phyloP scores from a whole-genome alignment of 1,140 invertebrate species.

The Pomacea maculata region DNA sequence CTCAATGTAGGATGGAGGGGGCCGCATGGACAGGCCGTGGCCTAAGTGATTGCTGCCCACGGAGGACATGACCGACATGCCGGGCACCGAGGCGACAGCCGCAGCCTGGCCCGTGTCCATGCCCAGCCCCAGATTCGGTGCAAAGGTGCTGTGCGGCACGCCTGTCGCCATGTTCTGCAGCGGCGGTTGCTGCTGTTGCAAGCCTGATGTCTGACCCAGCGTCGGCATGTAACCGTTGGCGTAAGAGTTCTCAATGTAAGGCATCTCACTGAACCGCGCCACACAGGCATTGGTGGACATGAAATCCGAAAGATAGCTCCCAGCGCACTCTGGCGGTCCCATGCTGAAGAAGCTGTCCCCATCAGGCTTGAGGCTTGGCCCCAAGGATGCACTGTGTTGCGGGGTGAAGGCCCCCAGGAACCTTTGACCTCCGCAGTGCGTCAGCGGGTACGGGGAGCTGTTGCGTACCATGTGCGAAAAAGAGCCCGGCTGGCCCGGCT shows the following conservation, averaged over 20 bases:
- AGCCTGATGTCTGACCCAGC: conserved; percentile 23
- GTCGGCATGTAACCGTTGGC: conserved; percentile 14
- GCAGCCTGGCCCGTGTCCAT: background rate
- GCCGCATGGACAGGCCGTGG: conserved; percentile 34
- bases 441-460: conserved; percentile 60
- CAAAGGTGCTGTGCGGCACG: conserved; percentile 4
- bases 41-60: conserved; percentile 20
- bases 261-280: conserved; percentile 53
- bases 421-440: conserved; percentile 41
- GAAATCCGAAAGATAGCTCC: conserved; percentile 48
- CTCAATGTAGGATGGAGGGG: conserved; percentile 60
- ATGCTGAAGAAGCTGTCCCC: conserved; percentile 33
- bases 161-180: conserved; percentile 24
- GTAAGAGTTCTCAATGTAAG: conserved; percentile 51
- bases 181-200: conserved; percentile 29
- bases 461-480: conserved; percentile 93
- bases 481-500: conserved; percentile 70
- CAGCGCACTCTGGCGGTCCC: conserved; percentile 40
- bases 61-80: conserved; percentile 13
- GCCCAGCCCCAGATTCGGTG: background rate
- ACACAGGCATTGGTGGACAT: conserved; percentile 57
- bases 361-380: conserved; percentile 39
- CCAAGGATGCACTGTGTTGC: conserved; percentile 33
- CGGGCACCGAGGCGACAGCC: conserved; percentile 11
- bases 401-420: conserved; percentile 43